phyloP scores from a whole-genome alignment of 23 tunicate species.

The Clavelina lepadiformis region DNA sequence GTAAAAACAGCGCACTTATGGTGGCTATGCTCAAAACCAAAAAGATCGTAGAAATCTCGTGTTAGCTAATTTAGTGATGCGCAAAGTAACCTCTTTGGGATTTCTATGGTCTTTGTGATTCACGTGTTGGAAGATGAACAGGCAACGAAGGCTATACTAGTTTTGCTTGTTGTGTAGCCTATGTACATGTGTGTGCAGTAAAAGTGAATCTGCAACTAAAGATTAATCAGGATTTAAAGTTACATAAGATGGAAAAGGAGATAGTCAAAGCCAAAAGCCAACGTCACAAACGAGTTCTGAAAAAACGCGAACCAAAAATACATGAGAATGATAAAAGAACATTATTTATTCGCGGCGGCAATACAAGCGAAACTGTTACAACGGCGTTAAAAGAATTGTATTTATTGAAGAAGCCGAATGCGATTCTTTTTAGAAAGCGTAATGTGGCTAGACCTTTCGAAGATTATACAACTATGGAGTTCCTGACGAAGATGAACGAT shows the following conservation, averaged over 20 bases:
- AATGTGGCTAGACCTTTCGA: conserved; percentile 90
- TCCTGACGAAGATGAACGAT: conserved; percentile 86
- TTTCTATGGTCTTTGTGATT: no score
- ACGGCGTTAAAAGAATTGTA: conserved; percentile 81
- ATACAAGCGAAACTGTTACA: conserved; percentile 58
- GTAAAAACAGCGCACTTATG: no score
- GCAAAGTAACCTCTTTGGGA: no score
- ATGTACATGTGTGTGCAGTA: no score
- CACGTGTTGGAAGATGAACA: no score
- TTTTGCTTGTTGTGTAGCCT: no score
- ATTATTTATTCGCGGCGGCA: conserved; percentile 84
- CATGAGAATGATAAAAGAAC: conserved; percentile 91
- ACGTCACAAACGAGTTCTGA: conserved; percentile 43
- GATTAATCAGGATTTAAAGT: no score
- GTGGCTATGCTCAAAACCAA: no score
- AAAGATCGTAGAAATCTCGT: no score
- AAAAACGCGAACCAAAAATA: conserved; percentile 59
- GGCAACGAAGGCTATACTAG: no score
- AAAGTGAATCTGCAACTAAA: no score
- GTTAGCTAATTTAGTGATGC: no score
- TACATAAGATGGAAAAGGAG: conserved; percentile 27
- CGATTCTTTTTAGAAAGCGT: conserved; percentile 65
- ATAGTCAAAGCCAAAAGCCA: conserved; percentile 41
- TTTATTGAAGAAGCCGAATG: conserved; percentile 70
- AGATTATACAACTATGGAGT: conserved; percentile 75